Conservation (phyloP, 1,140 invertebrate species). For the Drosophila lacertosa region DNA sequence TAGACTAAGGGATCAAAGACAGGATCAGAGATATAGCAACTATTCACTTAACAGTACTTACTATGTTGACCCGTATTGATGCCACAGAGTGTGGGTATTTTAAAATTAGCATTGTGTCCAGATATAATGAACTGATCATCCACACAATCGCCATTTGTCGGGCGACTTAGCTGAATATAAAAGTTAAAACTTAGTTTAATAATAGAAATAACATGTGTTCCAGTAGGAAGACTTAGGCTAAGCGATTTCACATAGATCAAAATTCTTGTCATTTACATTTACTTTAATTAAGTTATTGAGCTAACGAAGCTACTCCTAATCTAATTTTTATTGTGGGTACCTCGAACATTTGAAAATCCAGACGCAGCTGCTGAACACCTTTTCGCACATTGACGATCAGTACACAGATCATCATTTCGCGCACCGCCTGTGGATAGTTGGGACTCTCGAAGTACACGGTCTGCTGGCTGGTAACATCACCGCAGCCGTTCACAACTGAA, state of each 20-base stretch:
- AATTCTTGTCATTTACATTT: no score
- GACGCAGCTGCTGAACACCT: constrained; percentile 87
- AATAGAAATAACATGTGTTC: no score
- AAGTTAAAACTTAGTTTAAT: no score
- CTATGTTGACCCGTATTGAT: constrained; percentile 90
- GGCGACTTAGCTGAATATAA: constrained; percentile 86
- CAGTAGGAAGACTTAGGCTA: no score
- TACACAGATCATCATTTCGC: constrained; percentile 85
- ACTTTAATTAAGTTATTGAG: no score
- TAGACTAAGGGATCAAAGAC: constrained; percentile 85
- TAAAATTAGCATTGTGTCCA: constrained; percentile 88
- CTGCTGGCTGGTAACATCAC: constrained; percentile 85
- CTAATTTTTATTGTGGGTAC: constrained; percentile 84
- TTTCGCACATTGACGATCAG: constrained; percentile 87
- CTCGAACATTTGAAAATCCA: constrained; percentile 90
- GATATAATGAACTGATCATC: constrained; percentile 89
- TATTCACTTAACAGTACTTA: constrained; percentile 79
- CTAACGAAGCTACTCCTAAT: no score
- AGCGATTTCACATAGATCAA: no score
- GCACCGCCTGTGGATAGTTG: constrained; percentile 84
- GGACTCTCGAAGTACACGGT: constrained; percentile 87
- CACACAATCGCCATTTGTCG: constrained; percentile 88
- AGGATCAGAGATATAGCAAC: no score
- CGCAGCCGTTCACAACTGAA: constrained; percentile 86
- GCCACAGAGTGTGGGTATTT: constrained; percentile 89